A percentile compares a stretch with the other conserved stretches of the same genome.
phyloP scores from a whole-genome alignment of 2,797 vertebrate species.

The Thripadectes ignobilis region DNA sequence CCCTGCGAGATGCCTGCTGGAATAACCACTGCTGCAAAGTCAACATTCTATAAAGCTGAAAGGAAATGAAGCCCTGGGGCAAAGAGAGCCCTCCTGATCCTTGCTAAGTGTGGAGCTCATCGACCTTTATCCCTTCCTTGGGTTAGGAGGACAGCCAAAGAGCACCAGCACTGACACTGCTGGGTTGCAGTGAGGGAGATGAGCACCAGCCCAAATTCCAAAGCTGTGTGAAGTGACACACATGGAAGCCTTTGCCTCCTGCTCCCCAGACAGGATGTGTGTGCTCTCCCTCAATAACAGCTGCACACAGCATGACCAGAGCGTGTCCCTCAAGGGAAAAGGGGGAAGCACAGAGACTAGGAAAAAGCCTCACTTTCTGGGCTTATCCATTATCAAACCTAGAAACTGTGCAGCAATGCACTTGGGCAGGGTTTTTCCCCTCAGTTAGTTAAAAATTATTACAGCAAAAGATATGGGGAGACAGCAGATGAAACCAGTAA shows the following conservation, averaged over 20 bases:
- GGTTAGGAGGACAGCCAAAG: neutral
- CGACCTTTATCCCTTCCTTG: neutral
- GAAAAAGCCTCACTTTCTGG: slow-evolving; percentile 8
- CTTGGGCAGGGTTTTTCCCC: neutral
- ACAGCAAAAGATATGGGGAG: neutral
- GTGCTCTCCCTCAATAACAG: neutral
- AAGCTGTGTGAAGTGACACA: neutral
- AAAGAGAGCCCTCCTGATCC: neutral
- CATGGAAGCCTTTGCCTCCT: neutral
- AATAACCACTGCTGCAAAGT: neutral
- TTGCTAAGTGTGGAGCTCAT: neutral
- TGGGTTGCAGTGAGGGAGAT: neutral
- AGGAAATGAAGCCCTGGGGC: neutral
- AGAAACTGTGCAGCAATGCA: slow-evolving; percentile 3
- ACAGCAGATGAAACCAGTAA: neutral
- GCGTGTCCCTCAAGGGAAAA: neutral
- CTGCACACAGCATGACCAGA: neutral
- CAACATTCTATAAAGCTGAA: neutral
- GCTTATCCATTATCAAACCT: neutral
- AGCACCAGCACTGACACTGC: neutral
- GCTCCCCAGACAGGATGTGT: neutral
- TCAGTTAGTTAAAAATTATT: neutral
- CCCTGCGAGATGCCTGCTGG: neutral
- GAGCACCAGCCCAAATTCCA: neutral
- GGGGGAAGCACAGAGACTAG: neutral